A percentile compares a stretch with the other conserved stretches of the same genome.
These are phyloP conservation scores for Phalacrocorax brasilianus DNA, from an alignment of 2,113 vertebrate genomes.

Conservation along the genomic window DNA sequence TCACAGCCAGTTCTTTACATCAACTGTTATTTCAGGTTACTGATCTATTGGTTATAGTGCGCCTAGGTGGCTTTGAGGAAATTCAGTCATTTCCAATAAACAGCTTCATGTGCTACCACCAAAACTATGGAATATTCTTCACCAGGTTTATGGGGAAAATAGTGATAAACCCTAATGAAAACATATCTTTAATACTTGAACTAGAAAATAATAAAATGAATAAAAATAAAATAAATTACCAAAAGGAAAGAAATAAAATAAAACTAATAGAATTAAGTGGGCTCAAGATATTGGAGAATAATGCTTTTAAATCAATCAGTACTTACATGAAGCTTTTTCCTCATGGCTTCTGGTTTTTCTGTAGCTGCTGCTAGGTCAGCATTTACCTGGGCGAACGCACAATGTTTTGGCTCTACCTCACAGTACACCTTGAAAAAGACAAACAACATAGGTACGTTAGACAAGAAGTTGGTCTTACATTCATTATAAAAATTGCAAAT, in stretches of 20 bases:
- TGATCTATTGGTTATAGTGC: not conserved
- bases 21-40: not conserved
- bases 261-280: not conserved
- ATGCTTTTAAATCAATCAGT: not conserved
- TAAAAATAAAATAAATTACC: not conserved
- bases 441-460: not conserved
- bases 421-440: constrained; percentile 76
- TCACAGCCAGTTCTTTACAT: not conserved
- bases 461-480: not conserved
- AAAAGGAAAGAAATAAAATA: not conserved
- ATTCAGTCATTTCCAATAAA: not conserved
- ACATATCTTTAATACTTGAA: not conserved
- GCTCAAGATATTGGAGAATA: not conserved
- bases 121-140: not conserved
- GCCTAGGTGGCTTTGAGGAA: not conserved
- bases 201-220: not conserved
- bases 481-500: not conserved
- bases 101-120: not conserved
- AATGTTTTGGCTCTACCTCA: constrained; percentile 80
- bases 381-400: constrained; percentile 76
- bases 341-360: constrained; percentile 73
- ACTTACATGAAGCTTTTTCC: constrained; percentile 81
- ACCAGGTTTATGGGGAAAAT: not conserved
- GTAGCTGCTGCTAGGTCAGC: constrained; percentile 77
- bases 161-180: not conserved